phyloP scores from a whole-genome alignment of 2,113 vertebrate genomes.

The Glaucidium brasilianum region DNA sequence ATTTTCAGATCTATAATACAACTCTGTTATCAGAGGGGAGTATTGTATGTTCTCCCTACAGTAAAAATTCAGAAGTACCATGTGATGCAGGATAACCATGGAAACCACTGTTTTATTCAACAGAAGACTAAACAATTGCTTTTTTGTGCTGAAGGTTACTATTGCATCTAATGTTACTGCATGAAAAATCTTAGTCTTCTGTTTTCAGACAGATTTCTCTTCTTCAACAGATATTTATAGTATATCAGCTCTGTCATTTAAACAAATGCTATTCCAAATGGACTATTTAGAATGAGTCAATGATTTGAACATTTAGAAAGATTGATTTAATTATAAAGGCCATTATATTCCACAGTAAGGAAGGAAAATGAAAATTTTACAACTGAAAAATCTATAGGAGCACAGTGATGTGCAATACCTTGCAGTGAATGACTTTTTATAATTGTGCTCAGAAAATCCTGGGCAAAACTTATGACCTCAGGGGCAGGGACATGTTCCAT shows the following conservation, averaged over 20 bases:
- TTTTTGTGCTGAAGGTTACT: not conserved
- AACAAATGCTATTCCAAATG: not conserved
- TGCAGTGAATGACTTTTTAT: not conserved
- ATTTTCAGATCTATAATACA: not conserved
- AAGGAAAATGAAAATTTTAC: slow-evolving; percentile 9
- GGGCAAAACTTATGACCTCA: not conserved
- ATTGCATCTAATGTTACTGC: not conserved
- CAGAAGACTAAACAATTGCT: not conserved
- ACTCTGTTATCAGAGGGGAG: not conserved
- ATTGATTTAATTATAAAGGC: slow-evolving; percentile 26
- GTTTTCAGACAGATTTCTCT: not conserved
- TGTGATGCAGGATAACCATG: not conserved
- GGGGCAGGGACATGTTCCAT: not conserved
- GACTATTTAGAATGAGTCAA: not conserved
- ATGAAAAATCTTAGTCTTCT: not conserved
- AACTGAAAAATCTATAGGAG: slow-evolving; percentile 26
- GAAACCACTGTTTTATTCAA: slow-evolving; percentile 14
- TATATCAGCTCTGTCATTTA: not conserved
- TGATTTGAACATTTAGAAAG: slow-evolving; percentile 39
- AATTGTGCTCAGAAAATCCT: not conserved
- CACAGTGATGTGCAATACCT: not conserved
- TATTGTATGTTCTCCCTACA: not conserved
- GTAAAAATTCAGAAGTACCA: not conserved
- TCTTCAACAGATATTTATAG: not conserved
- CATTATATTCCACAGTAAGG: not conserved